phyloP scores from a whole-genome alignment of 2,113 vertebrate genomes.

The Henicopernis longicauda region DNA sequence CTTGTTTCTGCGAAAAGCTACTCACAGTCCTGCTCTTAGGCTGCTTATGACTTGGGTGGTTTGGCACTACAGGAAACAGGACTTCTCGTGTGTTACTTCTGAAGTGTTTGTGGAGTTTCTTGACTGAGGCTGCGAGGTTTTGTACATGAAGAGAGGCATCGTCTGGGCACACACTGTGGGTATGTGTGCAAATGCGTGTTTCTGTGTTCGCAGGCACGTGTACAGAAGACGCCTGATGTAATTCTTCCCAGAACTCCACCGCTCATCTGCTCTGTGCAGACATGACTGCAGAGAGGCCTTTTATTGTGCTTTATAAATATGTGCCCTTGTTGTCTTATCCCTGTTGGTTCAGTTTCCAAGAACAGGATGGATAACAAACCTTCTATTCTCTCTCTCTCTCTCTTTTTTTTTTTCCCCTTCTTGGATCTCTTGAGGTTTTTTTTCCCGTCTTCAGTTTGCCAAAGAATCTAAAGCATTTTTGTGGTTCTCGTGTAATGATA shows the following conservation, averaged over 20 bases:
- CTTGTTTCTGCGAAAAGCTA: conserved; percentile 68
- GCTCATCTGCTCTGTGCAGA: conserved; percentile 56
- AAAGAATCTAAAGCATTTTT: conserved; percentile 45
- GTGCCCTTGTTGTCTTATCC: conserved; percentile 46
- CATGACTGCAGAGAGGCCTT: conserved; percentile 59
- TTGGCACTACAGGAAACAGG: neutral
- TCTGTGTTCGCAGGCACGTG: neutral
- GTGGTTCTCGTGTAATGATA: conserved; percentile 41
- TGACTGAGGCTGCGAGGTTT: neutral
- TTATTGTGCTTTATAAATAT: conserved; percentile 66
- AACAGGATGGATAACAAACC: conserved; percentile 46
- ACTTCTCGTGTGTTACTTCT: neutral
- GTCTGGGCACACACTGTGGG: neutral
- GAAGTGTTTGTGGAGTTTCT: conserved; percentile 45
- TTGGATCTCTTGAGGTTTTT: neutral
- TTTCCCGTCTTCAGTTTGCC: neutral
- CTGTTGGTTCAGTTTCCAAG: conserved; percentile 31
- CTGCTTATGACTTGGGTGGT: conserved; percentile 1
- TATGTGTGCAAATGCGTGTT: neutral
- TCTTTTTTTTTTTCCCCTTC: neutral
- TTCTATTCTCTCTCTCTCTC: conserved; percentile 27
- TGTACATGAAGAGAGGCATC: conserved; percentile 21
- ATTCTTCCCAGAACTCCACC: conserved; percentile 46
- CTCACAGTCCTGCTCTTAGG: conserved; percentile 42
- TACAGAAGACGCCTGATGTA: conserved; percentile 37